Evolutionary conservation across 1,140 invertebrate species (phyloP).

Genomic region (Rhyzopertha dominica): DNA sequence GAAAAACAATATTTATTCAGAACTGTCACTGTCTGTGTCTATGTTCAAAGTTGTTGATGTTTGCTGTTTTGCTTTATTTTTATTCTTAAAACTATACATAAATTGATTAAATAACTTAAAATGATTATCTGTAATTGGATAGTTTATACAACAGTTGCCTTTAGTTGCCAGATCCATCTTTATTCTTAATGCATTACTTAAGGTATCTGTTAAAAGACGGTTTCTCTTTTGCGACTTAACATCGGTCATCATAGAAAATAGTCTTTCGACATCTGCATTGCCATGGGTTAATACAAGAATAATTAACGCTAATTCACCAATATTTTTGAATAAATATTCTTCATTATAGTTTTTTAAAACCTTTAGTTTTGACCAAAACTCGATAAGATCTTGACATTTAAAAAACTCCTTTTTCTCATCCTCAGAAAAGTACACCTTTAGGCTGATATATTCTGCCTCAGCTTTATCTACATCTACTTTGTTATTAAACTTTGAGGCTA

Average conservation of each 20-base stretch:
- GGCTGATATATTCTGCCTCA: constrained; percentile 1
- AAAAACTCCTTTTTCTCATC: constrained; percentile 5
- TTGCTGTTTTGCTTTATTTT: no score
- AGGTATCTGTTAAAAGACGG: neutral
- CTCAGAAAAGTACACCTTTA: constrained; percentile 6
- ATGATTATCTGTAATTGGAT: no score
- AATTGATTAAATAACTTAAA: neutral
- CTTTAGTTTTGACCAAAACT: constrained; percentile 8
- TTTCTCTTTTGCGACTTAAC: constrained; percentile 16
- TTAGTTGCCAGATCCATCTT: no score
- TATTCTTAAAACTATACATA: neutral
- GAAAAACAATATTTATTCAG: no score
- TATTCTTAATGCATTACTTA: no score
- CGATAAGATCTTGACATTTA: neutral
- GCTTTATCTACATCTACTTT: neutral
- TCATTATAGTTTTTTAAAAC: constrained; percentile 14
- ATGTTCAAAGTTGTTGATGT: no score
- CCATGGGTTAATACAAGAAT: constrained; percentile 12
- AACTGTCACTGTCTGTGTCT: no score
- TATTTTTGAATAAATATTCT: constrained; percentile 12
- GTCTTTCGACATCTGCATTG: constrained; percentile 18
- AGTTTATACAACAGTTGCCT: no score
- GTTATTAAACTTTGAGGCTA: constrained; percentile 5
- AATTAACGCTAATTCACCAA: constrained; percentile 5
- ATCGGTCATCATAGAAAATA: constrained; percentile 14